Conservation (phyloP, 2,888 invertebrate species). For the Rosalia funebris region DNA sequence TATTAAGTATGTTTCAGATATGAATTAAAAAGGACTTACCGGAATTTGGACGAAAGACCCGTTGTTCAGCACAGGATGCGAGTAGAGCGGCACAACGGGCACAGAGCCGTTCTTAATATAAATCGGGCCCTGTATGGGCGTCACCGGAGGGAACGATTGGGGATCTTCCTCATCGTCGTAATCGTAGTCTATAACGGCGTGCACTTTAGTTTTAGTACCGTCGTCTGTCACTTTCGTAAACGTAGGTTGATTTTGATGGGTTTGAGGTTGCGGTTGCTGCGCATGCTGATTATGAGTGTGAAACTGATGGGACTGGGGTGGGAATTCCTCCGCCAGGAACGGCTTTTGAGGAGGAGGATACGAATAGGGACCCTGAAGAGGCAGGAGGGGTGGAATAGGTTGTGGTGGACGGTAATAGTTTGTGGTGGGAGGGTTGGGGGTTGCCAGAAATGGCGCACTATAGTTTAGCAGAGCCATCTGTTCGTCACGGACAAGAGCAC, state of each 20-base stretch:
- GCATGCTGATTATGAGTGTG: slow-evolving; percentile 61
- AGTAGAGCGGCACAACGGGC: slow-evolving; percentile 87
- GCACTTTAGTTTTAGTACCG: slow-evolving; percentile 70
- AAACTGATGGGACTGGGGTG: slow-evolving; percentile 20
- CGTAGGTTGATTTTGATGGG: slow-evolving; percentile 62
- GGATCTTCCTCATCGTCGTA: slow-evolving; percentile 70
- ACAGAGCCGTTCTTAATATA: slow-evolving; percentile 85
- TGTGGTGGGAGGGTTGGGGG: slow-evolving; percentile 54
- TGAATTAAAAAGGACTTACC: slow-evolving; percentile 79
- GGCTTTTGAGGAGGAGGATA: slow-evolving; percentile 60
- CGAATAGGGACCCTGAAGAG: slow-evolving; percentile 53
- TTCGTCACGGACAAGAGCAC: slow-evolving; percentile 3
- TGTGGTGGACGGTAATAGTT: slow-evolving; percentile 50
- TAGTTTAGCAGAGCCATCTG: slow-evolving; percentile 61
- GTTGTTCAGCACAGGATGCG: slow-evolving; percentile 86
- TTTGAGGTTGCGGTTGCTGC: slow-evolving; percentile 43
- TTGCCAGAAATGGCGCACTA: slow-evolving; percentile 56
- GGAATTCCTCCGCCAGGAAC: slow-evolving; percentile 63
- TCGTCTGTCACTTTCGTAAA: slow-evolving; percentile 73
- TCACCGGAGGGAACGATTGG: slow-evolving; percentile 70
- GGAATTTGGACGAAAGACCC: slow-evolving; percentile 90
- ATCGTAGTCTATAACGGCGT: slow-evolving; percentile 79
- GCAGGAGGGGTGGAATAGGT: slow-evolving; percentile 40
- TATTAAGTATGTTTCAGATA: too few relatives aligned
- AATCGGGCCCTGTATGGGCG: slow-evolving; percentile 90